Evolutionary conservation across 2,888 invertebrate genomes (phyloP).

Genomic region (Aspidapion aeneum): DNA sequence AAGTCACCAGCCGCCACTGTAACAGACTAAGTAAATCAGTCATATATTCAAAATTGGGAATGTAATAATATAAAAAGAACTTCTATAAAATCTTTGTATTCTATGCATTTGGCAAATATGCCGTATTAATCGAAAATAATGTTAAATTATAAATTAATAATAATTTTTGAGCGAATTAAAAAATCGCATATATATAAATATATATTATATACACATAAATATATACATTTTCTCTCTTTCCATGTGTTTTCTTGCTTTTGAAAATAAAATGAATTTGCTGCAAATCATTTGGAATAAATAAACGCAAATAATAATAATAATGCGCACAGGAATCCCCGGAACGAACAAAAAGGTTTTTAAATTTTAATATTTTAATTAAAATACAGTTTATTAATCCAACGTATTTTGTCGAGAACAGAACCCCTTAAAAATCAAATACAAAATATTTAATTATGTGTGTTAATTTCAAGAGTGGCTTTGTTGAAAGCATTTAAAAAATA

Average conservation of each 20-base stretch:
- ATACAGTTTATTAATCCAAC: neutral
- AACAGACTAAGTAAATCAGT: too few species aligned
- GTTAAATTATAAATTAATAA: neutral
- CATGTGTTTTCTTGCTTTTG: too few species aligned
- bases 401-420: too few species aligned
- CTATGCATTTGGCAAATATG: neutral
- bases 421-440: neutral
- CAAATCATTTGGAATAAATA: neutral
- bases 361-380: neutral
- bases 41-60: too few species aligned
- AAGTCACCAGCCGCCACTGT: too few species aligned
- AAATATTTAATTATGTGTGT: too few species aligned
- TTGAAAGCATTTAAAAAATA: too few species aligned
- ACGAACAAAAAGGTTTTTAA: neutral
- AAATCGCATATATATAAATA: too few species aligned
- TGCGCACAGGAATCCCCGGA: neutral
- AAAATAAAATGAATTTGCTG: neutral
- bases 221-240: too few species aligned
- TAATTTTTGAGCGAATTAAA: neutral
- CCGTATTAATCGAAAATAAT: neutral
- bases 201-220: too few species aligned
- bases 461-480: too few species aligned
- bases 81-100: neutral
- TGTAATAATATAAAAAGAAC: too few species aligned
- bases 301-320: neutral